Percentiles rank a stretch among this genome's conserved stretches.
These are phyloP conservation scores for Adelges cooleyi DNA, from an alignment of 1,140 invertebrate species.

Conservation along the genomic window DNA sequence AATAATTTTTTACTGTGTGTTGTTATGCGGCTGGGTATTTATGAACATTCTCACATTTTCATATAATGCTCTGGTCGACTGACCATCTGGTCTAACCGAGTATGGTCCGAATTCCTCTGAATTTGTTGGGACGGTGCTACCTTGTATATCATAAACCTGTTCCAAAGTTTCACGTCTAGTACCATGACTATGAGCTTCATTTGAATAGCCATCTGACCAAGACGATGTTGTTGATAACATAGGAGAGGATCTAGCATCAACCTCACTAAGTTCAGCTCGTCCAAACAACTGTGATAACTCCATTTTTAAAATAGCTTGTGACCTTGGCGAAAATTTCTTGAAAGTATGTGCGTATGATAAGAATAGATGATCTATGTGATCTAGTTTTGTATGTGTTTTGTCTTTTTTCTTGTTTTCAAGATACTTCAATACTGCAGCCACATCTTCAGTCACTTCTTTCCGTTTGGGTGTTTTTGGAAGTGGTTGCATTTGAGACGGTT, in stretches of 20 bases:
- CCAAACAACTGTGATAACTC: constrained; percentile 24
- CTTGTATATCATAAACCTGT: not conserved
- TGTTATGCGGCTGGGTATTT: not conserved
- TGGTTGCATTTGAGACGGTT: not conserved
- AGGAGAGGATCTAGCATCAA: not conserved
- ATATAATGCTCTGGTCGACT: not conserved
- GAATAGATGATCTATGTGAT: constrained; percentile 28
- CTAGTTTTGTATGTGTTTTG: constrained; percentile 8
- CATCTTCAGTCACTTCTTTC: not conserved
- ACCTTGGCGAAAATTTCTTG: constrained; percentile 27
- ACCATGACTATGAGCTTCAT: not conserved
- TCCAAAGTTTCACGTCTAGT: not conserved
- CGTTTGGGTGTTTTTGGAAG: not conserved
- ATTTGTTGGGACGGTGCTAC: not conserved
- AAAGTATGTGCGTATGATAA: constrained; percentile 29
- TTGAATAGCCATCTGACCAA: not conserved
- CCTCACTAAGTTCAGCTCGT: constrained; percentile 24
- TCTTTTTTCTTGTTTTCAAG: not conserved
- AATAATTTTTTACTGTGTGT: not conserved
- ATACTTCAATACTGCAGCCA: not conserved
- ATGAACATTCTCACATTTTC: not conserved
- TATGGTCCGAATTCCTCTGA: not conserved
- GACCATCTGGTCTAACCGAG: not conserved
- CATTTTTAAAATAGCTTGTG: constrained; percentile 29
- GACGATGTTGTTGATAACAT: not conserved